Percentiles rank a stretch among this genome's conserved stretches.
Evolutionary conservation across 1,140 invertebrate species (phyloP).

Genomic region (Cydia amplana): DNA sequence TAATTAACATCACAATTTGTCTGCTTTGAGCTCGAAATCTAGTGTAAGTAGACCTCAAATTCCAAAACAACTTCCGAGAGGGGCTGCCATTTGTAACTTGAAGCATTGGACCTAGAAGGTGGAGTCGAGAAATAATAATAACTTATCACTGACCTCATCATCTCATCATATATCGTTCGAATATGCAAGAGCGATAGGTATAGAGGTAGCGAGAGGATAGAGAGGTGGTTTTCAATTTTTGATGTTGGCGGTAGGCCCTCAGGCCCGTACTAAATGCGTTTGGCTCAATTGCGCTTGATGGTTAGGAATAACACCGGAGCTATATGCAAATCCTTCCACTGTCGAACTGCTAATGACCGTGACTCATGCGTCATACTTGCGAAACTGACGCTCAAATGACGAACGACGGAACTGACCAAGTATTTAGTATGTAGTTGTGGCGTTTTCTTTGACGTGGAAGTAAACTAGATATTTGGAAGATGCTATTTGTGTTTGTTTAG

Average conservation of each 20-base stretch:
- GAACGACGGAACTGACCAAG: neutral
- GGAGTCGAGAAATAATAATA: no score
- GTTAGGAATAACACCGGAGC: neutral
- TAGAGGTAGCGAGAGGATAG: no score
- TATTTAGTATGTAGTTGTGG: neutral
- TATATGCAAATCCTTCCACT: constrained; percentile 17
- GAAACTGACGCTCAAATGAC: neutral
- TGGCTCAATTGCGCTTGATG: neutral
- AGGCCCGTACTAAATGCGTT: neutral
- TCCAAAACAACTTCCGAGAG: no score
- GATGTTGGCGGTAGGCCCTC: no score
- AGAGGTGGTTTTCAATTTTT: no score
- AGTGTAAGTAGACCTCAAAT: no score
- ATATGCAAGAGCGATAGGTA: no score
- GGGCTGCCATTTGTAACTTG: no score
- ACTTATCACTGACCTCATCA: no score
- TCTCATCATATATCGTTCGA: no score
- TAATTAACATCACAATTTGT: neutral
- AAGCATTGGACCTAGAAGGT: no score
- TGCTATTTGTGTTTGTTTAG: constrained; percentile 1
- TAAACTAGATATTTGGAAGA: neutral
- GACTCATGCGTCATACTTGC: constrained; percentile 8
- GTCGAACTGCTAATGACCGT: constrained; percentile 10
- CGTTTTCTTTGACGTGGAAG: neutral
- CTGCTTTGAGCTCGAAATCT: neutral